Conservation (phyloP, 2,113 vertebrate genomes). For the Oceanites oceanicus region DNA sequence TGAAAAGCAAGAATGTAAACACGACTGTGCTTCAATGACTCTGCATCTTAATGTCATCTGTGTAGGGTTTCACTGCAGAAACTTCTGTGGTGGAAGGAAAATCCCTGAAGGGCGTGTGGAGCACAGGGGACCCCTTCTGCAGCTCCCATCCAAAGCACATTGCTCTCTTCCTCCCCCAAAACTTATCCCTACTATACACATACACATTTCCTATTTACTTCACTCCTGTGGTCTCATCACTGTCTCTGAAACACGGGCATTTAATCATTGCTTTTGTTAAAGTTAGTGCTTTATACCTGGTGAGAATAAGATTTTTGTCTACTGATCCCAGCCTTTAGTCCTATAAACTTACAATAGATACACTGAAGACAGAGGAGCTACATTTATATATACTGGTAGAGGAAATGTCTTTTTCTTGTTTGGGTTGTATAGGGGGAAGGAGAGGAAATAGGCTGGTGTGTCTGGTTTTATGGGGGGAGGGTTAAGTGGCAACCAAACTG, state of each 20-base stretch:
- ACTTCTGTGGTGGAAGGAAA: background rate
- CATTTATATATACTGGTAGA: background rate
- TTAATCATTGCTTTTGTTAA: background rate
- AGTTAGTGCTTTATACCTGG: background rate
- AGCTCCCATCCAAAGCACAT: background rate
- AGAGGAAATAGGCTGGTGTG: constrained; percentile 5
- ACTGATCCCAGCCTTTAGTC: background rate
- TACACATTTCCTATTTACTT: background rate
- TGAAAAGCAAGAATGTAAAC: background rate
- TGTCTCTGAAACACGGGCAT: background rate
- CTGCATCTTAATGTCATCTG: background rate
- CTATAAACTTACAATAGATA: background rate
- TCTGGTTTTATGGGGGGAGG: constrained; percentile 3
- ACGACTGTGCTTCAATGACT: background rate
- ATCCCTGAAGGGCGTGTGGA: background rate
- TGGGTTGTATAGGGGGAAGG: background rate
- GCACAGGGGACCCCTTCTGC: background rate
- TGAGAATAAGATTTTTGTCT: background rate
- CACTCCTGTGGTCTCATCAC: background rate
- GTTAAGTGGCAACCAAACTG: background rate
- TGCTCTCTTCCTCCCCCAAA: background rate
- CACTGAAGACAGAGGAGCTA: background rate
- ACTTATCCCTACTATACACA: background rate
- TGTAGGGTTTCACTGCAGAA: background rate
- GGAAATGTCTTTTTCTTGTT: constrained; percentile 30